Conservation (phyloP, 2,113 vertebrate genomes). For the Pangasianodon hypophthalmus region DNA sequence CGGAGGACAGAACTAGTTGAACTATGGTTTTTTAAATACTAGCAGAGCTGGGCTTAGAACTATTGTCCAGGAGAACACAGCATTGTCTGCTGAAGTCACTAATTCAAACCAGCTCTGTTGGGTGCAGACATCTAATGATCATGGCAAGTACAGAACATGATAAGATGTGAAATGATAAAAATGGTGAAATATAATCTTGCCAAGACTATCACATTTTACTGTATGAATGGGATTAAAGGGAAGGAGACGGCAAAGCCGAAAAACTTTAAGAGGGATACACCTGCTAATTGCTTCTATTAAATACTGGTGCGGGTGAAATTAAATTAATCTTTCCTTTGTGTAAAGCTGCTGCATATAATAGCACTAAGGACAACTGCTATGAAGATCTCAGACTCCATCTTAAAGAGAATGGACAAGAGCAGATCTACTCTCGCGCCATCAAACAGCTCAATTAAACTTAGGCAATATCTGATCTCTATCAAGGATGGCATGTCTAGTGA, state of each 20-base stretch:
- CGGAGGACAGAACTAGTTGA: constrained; percentile 11
- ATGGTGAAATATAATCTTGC: neutral
- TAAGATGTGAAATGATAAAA: neutral
- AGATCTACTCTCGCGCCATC: constrained; percentile 26
- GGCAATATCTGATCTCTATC: neutral
- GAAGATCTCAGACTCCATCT: constrained; percentile 9
- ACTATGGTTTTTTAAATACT: constrained; percentile 2
- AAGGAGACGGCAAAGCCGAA: neutral
- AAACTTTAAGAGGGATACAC: neutral
- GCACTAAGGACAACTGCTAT: neutral
- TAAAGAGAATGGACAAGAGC: neutral
- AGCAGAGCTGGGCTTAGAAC: neutral
- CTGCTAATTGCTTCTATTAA: neutral
- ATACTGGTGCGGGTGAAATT: neutral
- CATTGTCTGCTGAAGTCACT: constrained; percentile 42
- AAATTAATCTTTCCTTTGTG: neutral
- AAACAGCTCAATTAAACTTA: neutral
- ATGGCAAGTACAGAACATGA: neutral
- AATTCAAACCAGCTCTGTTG: constrained; percentile 53
- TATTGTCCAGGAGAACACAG: constrained; percentile 59
- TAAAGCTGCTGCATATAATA: neutral
- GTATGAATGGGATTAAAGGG: neutral
- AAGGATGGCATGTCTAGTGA: neutral
- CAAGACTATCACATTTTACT: neutral
- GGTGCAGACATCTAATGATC: constrained; percentile 23